Evolutionary conservation across 2,113 vertebrate species (phyloP), one percentile per base, ranked within the genome.

Genomic region (Climacteris rufus): DNA sequence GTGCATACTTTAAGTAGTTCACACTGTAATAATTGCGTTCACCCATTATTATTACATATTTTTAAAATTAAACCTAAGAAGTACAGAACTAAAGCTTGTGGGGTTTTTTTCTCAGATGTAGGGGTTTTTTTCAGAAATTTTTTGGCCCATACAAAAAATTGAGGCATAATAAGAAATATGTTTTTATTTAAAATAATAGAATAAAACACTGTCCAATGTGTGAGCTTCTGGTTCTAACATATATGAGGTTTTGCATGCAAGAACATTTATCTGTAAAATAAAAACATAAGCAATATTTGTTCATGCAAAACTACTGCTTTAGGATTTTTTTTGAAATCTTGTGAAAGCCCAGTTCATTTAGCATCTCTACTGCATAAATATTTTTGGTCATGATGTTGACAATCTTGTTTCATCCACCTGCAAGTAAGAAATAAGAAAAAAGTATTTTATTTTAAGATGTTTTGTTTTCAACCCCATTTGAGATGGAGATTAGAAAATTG

Each of bases 231-330:
- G 37, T 56, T 88, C 15, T 33, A 42, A 31, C 13, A 28, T 74
- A 70, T 49, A 45, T 83, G 56, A 65, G 6, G 6, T 65, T 85
- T 52, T 83, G 10, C 17, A 14, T 66, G 27, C 20, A 74, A 74
- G 35, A 56, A 6, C 7, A n/a, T 74, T 22, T 12, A 30, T 50
- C 22, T 65, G 7, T 50, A 81, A 54, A 42, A 33, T 50, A 77
- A 52, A 7, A 87, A 47, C 1, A 1, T 37, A 77, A 53, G 37
- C 69, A 88, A 65, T 74, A n/a, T 42, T 2, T 50, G 21, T 50
- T 59, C 3, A 13, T 63, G 10, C 9, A 63, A 64, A 90, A 61
- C 17, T 66, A 39, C 9, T 0, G 0, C 18, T 49, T 15, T 0
- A 3, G 21, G 13, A 19, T 69, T 96, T 77, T 77, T 45, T 28